Base-by-base conservation (phyloP, 2,888 invertebrate genomes). In the Adelphocoris suturalis region DNA sequence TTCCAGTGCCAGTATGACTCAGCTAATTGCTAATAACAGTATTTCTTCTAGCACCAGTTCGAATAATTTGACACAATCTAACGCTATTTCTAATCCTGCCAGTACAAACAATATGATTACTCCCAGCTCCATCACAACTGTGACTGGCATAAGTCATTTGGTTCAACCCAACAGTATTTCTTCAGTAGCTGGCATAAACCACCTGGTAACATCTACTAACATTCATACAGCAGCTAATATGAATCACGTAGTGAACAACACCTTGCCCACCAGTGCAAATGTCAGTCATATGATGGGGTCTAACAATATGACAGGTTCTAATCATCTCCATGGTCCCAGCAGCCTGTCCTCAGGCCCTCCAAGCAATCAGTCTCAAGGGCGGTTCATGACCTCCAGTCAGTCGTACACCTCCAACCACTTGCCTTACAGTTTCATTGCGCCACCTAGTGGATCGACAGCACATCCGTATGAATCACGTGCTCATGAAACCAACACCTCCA, bases 351-450 rank as follows among this genome's bases (percentile, higher is more conserved):
- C 78, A 78, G 78, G 78, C 3, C 19, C 61, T 19, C 61, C 61
- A 7, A n/a, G 19, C 19, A 19, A 9, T 37, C 47, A 86, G 13
- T 12, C 46, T 13, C 46, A 82, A 82, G 47, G 48, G 5, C 85
- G 55, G 57, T 82, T 82, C 82, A 52, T 82, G 27, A 14, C 48
- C 3, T n/a, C 82, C 52, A 85, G 61, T 61, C 88, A 88, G 37
- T 61, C 85, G 16, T 88, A 52, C 80, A 3, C 47, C 52, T 7
- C 52, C 2, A 27, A 27, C 76, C 80, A 85, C 14, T 61, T 85
- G 37, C 85, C 55, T 28, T 85, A 88, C n/a, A 48, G 78, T n/a
- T 88, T 52, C 88, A 88, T 78, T 14, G 16, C 47, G n/a, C 88
- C 88, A n/a, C 28, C 37, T 37, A 78, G 37, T 52, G 52, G 78